Conservation (phyloP, 2,797 vertebrate species). For the Mormyrops attenuatus region DNA sequence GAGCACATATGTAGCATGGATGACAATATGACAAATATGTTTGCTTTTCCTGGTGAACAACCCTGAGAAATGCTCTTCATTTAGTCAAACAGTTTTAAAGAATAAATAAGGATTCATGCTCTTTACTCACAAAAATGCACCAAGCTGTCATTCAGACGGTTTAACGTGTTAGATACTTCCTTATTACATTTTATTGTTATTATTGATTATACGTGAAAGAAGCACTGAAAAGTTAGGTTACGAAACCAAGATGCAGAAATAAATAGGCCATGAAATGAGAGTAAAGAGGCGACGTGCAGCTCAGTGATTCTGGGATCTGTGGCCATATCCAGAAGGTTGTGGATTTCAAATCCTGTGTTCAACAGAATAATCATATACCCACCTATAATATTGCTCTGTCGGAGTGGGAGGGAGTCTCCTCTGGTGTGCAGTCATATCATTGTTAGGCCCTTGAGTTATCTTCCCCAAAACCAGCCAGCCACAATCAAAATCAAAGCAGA, state of each 20-base stretch:
- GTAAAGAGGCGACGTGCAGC: neutral
- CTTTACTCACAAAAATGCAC: neutral
- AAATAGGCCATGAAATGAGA: neutral
- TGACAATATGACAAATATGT: neutral
- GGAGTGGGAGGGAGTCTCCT: neutral
- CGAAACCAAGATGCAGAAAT: neutral
- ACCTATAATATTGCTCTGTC: neutral
- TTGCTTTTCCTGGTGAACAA: neutral
- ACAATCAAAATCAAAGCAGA: neutral
- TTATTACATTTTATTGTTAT: neutral
- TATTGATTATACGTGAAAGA: slow-evolving; percentile 52
- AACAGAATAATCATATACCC: neutral
- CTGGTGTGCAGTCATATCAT: neutral
- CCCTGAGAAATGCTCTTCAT: neutral
- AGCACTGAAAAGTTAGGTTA: neutral
- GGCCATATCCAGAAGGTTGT: neutral
- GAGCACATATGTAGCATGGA: neutral
- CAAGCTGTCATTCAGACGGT: neutral
- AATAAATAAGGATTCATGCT: neutral
- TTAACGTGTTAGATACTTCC: neutral
- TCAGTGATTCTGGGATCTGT: neutral
- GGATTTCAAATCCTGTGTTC: neutral
- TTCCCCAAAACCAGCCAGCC: neutral
- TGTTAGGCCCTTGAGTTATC: neutral
- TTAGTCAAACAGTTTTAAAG: neutral